These are phyloP conservation scores for Toxonevra muliebris DNA, from an alignment of 2,888 invertebrate species.

Conservation along the genomic window DNA sequence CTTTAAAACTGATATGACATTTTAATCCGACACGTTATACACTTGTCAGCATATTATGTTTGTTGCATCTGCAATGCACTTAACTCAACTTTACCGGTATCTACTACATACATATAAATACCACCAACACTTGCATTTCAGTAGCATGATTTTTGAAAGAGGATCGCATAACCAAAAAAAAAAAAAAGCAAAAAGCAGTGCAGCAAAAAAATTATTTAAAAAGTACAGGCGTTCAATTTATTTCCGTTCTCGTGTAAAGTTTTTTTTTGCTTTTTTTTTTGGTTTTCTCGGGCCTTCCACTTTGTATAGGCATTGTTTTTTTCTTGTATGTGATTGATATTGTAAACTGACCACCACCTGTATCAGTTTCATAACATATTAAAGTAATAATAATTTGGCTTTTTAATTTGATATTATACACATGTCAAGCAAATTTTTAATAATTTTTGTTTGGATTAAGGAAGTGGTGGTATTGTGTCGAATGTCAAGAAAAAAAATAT, in stretches of 20 bases:
- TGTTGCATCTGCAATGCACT: neutral
- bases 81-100: too few species aligned
- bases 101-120: neutral
- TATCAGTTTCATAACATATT: neutral
- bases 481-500: too few species aligned
- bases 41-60: conserved; percentile 34
- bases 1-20: conserved; percentile 34
- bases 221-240: neutral
- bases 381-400: neutral
- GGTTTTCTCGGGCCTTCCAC: neutral
- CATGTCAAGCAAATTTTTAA: too few species aligned
- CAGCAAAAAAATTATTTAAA: too few species aligned
- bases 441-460: neutral
- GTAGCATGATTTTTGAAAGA: neutral
- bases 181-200: neutral
- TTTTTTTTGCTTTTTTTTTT: neutral
- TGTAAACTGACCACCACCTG: neutral
- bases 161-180: neutral
- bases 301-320: neutral
- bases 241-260: neutral
- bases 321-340: neutral
- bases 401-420: neutral
- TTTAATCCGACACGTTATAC: conserved; percentile 38
- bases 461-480: neutral
- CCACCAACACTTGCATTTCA: neutral